Evolutionary conservation across 2,797 vertebrate genomes (phyloP).

Genomic region (Mus spretus): DNA sequence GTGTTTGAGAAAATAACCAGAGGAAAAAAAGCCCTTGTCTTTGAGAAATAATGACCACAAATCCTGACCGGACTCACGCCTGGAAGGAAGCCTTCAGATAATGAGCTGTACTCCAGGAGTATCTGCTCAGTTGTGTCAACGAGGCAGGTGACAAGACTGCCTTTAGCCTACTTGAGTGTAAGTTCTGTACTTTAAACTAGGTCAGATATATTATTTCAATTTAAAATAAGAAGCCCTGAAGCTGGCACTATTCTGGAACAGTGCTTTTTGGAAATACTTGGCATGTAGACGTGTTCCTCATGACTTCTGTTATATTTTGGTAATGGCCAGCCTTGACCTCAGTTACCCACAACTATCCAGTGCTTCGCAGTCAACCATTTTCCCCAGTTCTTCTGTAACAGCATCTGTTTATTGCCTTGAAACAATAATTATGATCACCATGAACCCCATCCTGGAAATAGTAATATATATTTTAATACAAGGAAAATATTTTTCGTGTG

Average conservation of each 20-base stretch:
- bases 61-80: neutral
- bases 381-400: neutral
- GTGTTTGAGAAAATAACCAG: slow-evolving; percentile 4
- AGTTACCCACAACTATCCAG: neutral
- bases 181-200: slow-evolving; percentile 62
- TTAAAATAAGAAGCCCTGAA: slow-evolving; percentile 59
- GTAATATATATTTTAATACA: neutral
- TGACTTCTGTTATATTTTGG: neutral
- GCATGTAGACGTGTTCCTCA: neutral
- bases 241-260: slow-evolving; percentile 18
- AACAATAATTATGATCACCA: neutral
- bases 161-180: slow-evolving; percentile 3
- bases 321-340: neutral
- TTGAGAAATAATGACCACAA: slow-evolving; percentile 69
- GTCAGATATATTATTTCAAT: slow-evolving; percentile 66
- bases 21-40: neutral
- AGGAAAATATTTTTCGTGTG: neutral
- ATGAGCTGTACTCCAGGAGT: slow-evolving; percentile 31
- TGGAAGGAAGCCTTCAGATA: slow-evolving; percentile 60
- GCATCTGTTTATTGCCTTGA: neutral
- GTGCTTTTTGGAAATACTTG: slow-evolving; percentile 1
- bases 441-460: neutral
- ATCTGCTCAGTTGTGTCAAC: neutral
- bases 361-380: fast-evolving
- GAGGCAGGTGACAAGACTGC: neutral